These are phyloP conservation scores for Dendrolimus kikuchii DNA, from an alignment of 1,140 invertebrate species.

Conservation along the genomic window DNA sequence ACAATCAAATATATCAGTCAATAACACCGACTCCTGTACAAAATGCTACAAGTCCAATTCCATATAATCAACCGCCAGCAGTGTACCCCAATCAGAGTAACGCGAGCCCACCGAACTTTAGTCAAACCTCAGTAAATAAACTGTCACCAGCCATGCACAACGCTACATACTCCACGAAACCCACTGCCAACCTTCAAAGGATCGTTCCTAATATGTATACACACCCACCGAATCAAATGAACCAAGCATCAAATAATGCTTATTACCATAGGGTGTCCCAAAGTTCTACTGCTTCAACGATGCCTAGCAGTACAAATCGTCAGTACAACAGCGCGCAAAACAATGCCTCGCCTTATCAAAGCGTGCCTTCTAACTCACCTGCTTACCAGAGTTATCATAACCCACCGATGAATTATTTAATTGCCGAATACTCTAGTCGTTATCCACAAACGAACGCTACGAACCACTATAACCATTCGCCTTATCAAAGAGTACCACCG, in stretches of 20 bases:
- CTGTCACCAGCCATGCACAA: slow-evolving; percentile 49
- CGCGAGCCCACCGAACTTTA: slow-evolving; percentile 56
- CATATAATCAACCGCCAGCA: slow-evolving; percentile 52
- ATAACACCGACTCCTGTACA: slow-evolving; percentile 37
- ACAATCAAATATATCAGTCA: slow-evolving; percentile 54
- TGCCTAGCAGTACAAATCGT: slow-evolving; percentile 30
- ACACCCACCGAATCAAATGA: slow-evolving; percentile 48
- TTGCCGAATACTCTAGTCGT: slow-evolving; percentile 63
- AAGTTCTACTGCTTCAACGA: slow-evolving; percentile 22
- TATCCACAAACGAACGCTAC: slow-evolving; percentile 48
- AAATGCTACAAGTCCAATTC: slow-evolving; percentile 41
- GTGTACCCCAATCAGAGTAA: slow-evolving; percentile 41
- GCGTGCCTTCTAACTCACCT: slow-evolving; percentile 62
- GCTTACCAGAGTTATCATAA: slow-evolving; percentile 58
- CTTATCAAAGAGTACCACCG: slow-evolving; percentile 73
- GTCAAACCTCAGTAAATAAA: slow-evolving; percentile 55
- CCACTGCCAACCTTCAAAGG: slow-evolving; percentile 35
- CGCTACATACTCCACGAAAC: slow-evolving; percentile 42
- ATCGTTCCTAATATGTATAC: slow-evolving; percentile 49
- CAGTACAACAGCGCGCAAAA: slow-evolving; percentile 35
- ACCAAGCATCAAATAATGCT: slow-evolving; percentile 40
- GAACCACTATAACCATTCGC: slow-evolving; percentile 56
- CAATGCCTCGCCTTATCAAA: slow-evolving; percentile 59
- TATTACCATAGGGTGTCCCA: slow-evolving; percentile 55
- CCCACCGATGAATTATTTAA: slow-evolving; percentile 63